These are phyloP conservation scores for silkworm (Bombyx mori) DNA, from an alignment of 1,140 invertebrate genomes.

Conservation along the genomic window DNA sequence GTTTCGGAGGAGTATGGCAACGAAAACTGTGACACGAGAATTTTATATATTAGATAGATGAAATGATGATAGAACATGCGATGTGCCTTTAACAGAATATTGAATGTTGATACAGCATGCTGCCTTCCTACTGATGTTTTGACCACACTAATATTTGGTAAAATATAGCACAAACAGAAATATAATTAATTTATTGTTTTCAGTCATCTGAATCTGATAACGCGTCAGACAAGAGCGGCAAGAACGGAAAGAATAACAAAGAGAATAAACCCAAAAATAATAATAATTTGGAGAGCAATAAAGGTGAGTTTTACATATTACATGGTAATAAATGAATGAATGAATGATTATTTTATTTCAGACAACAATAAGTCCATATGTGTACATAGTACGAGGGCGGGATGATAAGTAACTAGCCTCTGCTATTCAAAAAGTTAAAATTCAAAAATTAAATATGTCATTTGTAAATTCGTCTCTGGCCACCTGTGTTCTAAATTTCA, in stretches of 20 bases:
- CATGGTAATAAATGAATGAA: not conserved
- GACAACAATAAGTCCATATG: too few relatives aligned
- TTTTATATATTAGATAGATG: not conserved
- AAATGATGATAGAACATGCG: slow-evolving; percentile 1
- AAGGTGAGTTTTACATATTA: slow-evolving; percentile 31
- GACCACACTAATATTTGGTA: not conserved
- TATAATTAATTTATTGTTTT: slow-evolving; percentile 11
- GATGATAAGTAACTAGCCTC: too few relatives aligned
- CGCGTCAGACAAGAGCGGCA: slow-evolving; percentile 49
- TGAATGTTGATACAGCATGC: slow-evolving; percentile 4
- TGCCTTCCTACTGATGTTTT: slow-evolving; percentile 4
- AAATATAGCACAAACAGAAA: not conserved
- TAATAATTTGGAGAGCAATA: slow-evolving; percentile 47
- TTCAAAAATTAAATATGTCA: too few relatives aligned
- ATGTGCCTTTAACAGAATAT: slow-evolving; percentile 2
- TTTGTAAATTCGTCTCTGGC: too few relatives aligned
- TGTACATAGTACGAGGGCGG: too few relatives aligned
- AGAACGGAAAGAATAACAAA: slow-evolving; percentile 61
- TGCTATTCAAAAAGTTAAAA: too few relatives aligned
- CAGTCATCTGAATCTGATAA: slow-evolving; percentile 66
- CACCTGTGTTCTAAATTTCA: too few relatives aligned
- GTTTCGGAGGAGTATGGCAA: too few relatives aligned
- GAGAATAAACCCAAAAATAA: slow-evolving; percentile 61
- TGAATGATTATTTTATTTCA: too few relatives aligned
- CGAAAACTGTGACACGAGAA: too few relatives aligned